Conservation (phyloP, 1,140 invertebrate species). For the Drosophila neocordata region DNA sequence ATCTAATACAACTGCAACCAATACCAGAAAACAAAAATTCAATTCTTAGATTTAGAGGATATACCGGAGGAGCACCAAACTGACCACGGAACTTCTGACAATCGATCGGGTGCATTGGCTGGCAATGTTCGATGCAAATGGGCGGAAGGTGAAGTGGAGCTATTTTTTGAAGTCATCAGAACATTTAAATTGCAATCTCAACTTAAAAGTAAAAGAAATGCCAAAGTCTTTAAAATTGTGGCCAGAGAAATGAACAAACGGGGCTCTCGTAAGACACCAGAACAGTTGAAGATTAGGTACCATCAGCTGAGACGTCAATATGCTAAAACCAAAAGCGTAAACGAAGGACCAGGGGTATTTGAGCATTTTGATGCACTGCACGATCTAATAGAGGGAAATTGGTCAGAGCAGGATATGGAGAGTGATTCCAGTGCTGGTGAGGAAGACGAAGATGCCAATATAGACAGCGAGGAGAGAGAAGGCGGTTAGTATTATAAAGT, state of each 20-base stretch:
- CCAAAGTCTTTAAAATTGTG: conserved; percentile 51
- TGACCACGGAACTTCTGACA: neutral
- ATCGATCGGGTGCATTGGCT: neutral
- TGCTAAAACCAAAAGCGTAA: conserved; percentile 14
- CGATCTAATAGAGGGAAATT: conserved; percentile 26
- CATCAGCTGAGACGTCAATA: conserved; percentile 44
- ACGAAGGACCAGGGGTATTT: conserved; percentile 18
- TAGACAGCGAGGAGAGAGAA: conserved; percentile 44
- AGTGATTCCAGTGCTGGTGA: conserved; percentile 35
- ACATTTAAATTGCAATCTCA: conserved; percentile 39
- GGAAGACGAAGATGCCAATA: conserved; percentile 31
- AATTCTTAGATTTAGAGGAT: conserved; percentile 6
- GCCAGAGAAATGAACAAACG: conserved; percentile 45
- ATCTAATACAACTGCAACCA: neutral
- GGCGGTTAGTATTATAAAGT: conserved; percentile 21
- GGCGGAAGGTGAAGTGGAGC: conserved; percentile 41
- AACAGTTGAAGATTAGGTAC: conserved; percentile 52
- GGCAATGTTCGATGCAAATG: conserved; percentile 25
- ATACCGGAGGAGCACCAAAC: neutral
- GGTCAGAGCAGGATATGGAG: conserved; percentile 29
- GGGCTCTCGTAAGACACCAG: conserved; percentile 31
- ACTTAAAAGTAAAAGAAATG: conserved; percentile 39
- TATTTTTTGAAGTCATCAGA: conserved; percentile 39
- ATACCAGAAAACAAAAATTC: neutral
- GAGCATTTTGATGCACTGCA: conserved; percentile 43